These are phyloP conservation scores for Melieria omissa DNA, from an alignment of 2,888 invertebrate species.

Conservation along the genomic window DNA sequence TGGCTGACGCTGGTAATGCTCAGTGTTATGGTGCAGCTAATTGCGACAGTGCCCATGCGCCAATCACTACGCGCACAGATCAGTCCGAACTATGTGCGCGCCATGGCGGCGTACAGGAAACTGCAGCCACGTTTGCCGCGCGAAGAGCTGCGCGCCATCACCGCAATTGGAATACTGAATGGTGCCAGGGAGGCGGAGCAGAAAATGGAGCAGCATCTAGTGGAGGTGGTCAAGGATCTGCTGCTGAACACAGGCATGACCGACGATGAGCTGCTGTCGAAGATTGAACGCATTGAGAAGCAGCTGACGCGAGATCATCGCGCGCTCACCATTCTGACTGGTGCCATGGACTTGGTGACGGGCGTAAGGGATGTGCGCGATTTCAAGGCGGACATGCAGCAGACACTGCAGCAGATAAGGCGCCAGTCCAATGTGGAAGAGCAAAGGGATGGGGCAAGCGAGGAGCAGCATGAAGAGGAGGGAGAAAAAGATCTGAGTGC, in stretches of 20 bases:
- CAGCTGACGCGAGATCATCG: conserved; percentile 58
- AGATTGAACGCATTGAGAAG: conserved; percentile 58
- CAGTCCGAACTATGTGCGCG: conserved; percentile 57
- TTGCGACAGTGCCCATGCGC: conserved; percentile 42
- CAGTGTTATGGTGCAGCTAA: conserved; percentile 36
- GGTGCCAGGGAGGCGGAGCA: conserved; percentile 61
- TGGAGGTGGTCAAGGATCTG: conserved; percentile 55
- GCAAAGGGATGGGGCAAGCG: background rate
- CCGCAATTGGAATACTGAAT: conserved; percentile 60
- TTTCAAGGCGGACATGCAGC: conserved; percentile 52
- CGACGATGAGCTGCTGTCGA: conserved; percentile 47
- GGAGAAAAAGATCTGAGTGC: conserved; percentile 36
- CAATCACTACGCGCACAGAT: conserved; percentile 47
- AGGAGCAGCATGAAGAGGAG: background rate
- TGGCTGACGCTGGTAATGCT: conserved; percentile 35
- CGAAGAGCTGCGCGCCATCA: conserved; percentile 57
- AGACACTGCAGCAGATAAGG: conserved; percentile 17
- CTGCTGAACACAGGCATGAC: conserved; percentile 52
- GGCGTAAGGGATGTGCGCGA: conserved; percentile 50
- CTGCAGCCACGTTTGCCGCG: conserved; percentile 56
- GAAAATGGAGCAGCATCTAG: conserved; percentile 59
- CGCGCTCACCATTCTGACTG: conserved; percentile 58
- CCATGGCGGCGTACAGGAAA: conserved; percentile 58
- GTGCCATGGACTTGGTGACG: conserved; percentile 59
- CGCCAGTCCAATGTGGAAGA: background rate